These are phyloP conservation scores for Dorcus parallelipipedus DNA, from an alignment of 2,888 invertebrate species.

Conservation along the genomic window DNA sequence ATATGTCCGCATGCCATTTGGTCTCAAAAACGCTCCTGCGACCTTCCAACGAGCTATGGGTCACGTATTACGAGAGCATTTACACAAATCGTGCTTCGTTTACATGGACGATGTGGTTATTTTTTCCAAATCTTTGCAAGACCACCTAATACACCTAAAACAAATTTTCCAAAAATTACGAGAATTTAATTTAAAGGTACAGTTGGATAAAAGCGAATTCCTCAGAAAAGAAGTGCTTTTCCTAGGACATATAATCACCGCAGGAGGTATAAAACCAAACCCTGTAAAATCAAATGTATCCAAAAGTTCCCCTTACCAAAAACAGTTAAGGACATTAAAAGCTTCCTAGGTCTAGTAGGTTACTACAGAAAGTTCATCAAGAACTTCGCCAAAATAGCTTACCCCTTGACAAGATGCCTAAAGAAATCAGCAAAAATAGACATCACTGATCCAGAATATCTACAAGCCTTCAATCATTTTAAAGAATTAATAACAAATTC, in stretches of 20 bases:
- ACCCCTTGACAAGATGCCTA: constrained; percentile 2
- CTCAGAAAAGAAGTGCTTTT: constrained; percentile 13
- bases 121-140: constrained; percentile 10
- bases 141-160: constrained; percentile 11
- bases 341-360: background rate
- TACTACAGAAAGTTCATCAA: no score
- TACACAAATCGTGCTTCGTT: no score
- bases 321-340: background rate
- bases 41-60: constrained; percentile 16
- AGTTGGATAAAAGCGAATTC: constrained; percentile 16
- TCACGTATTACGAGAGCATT: constrained; percentile 10
- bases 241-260: constrained; percentile 14
- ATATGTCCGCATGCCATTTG: constrained; percentile 15
- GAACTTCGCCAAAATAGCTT: constrained; percentile 5
- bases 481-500: constrained; percentile 17
- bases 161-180: constrained; percentile 12
- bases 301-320: constrained; percentile 13
- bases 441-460: constrained; percentile 3
- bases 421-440: constrained; percentile 3
- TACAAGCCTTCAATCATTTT: constrained; percentile 5
- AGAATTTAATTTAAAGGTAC: constrained; percentile 14
- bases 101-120: constrained; percentile 16
- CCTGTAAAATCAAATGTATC: constrained; percentile 5
- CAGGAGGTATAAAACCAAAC: constrained; percentile 16
- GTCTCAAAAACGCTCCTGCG: constrained; percentile 13